Percentiles rank a stretch among this genome's conserved stretches.
Conservation (phyloP, 2,888 invertebrate species). For the Tiliacea aurago region DNA sequence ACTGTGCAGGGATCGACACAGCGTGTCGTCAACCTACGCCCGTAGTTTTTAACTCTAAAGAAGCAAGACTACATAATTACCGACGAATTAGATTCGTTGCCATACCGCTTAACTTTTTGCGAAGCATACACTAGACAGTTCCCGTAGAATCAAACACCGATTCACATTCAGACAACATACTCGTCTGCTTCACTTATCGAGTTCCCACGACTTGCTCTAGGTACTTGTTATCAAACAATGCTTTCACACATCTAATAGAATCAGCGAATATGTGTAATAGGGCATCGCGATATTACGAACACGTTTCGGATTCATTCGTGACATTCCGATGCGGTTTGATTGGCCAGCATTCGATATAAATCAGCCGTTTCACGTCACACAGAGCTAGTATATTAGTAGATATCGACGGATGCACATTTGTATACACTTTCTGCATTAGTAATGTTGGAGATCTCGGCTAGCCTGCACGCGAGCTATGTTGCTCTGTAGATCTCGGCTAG, state of each 20-base stretch:
- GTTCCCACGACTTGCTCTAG: slow-evolving; percentile 61
- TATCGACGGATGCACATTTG: slow-evolving; percentile 47
- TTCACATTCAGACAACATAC: slow-evolving; percentile 58
- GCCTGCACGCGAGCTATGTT: slow-evolving; percentile 49
- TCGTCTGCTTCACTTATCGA: slow-evolving; percentile 53
- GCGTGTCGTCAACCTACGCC: slow-evolving; percentile 49
- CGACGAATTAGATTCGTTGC: slow-evolving; percentile 22
- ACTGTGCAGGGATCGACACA: slow-evolving; percentile 31
- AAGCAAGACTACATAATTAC: slow-evolving; percentile 27
- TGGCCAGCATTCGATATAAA: slow-evolving; percentile 43
- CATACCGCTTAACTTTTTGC: slow-evolving; percentile 36
- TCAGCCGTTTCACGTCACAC: slow-evolving; percentile 40
- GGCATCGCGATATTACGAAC: slow-evolving; percentile 50
- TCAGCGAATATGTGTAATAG: slow-evolving; percentile 55
- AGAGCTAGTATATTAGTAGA: slow-evolving; percentile 26
- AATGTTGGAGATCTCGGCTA: slow-evolving; percentile 40
- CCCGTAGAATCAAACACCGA: slow-evolving; percentile 38
- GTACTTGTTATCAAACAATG: slow-evolving; percentile 61
- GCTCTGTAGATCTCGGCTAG: slow-evolving; percentile 28
- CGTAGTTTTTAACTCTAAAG: background rate
- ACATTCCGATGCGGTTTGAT: slow-evolving; percentile 59
- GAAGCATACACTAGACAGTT: slow-evolving; percentile 30
- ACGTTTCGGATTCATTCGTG: slow-evolving; percentile 60
- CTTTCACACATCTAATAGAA: slow-evolving; percentile 63
- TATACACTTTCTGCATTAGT: slow-evolving; percentile 53